Conservation (phyloP, 2,113 vertebrate species). For the Urocolius indicus region DNA sequence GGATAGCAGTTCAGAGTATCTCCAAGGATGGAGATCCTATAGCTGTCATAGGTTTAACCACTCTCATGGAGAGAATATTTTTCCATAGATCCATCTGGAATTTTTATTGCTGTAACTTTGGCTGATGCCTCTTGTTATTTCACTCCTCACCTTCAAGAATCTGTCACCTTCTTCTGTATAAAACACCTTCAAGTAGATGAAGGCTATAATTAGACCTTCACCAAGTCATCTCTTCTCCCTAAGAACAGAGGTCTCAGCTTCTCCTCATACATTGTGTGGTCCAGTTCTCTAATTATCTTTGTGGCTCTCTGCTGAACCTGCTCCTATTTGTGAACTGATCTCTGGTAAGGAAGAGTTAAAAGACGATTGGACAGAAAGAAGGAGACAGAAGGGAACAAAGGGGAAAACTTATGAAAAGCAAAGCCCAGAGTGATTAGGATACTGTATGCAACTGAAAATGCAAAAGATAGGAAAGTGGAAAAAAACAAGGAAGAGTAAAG, state of each 20-base stretch:
- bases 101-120: neutral
- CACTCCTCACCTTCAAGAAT: neutral
- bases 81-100: neutral
- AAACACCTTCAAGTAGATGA: neutral
- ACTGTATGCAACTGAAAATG: neutral
- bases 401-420: neutral
- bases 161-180: neutral
- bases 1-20: neutral
- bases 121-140: neutral
- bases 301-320: neutral
- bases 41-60: neutral
- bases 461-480: neutral
- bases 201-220: neutral
- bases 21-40: neutral
- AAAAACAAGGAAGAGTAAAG: neutral
- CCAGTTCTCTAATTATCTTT: neutral
- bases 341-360: neutral
- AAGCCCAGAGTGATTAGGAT: neutral
- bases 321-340: neutral
- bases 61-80: neutral
- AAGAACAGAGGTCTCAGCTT: neutral
- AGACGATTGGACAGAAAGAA: neutral
- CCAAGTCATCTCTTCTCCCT: neutral
- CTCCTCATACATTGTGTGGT: neutral
- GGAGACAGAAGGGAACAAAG: neutral